phyloP scores from a whole-genome alignment of 2,797 vertebrate species.

The Pogonophryne albipinna region DNA sequence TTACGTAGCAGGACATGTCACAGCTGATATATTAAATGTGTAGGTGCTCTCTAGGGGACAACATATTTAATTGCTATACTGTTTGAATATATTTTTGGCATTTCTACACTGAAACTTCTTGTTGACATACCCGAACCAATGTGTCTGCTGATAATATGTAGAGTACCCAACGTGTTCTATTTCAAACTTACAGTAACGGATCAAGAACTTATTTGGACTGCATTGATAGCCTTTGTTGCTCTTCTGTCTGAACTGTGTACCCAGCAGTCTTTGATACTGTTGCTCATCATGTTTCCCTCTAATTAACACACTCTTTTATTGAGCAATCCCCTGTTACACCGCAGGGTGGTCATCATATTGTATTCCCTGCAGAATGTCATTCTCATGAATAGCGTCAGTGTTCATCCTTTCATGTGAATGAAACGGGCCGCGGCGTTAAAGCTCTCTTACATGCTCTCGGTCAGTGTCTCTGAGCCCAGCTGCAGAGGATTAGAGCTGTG shows the following conservation, averaged over 20 bases:
- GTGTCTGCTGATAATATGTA: neutral
- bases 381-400: slow-evolving; percentile 78
- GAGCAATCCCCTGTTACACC: slow-evolving; percentile 67
- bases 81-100: neutral
- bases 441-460: slow-evolving; percentile 76
- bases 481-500: slow-evolving; percentile 85
- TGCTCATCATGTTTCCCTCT: slow-evolving; percentile 67
- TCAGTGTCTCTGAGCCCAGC: slow-evolving; percentile 82
- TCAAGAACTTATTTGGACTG: slow-evolving; percentile 20
- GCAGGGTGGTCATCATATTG: slow-evolving; percentile 78
- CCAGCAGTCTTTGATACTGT: slow-evolving; percentile 67
- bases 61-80: neutral
- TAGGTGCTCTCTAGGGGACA: neutral
- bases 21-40: no score
- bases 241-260: slow-evolving; percentile 47
- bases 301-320: slow-evolving; percentile 80
- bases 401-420: slow-evolving; percentile 82
- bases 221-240: slow-evolving; percentile 38
- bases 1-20: neutral
- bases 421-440: slow-evolving; percentile 70
- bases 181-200: slow-evolving; percentile 3
- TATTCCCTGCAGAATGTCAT: slow-evolving; percentile 74
- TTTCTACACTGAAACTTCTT: neutral
- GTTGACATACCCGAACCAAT: neutral
- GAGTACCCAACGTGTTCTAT: neutral